These are phyloP conservation scores for Trachurus trachurus DNA, from an alignment of 2,797 vertebrate species.

Conservation along the genomic window DNA sequence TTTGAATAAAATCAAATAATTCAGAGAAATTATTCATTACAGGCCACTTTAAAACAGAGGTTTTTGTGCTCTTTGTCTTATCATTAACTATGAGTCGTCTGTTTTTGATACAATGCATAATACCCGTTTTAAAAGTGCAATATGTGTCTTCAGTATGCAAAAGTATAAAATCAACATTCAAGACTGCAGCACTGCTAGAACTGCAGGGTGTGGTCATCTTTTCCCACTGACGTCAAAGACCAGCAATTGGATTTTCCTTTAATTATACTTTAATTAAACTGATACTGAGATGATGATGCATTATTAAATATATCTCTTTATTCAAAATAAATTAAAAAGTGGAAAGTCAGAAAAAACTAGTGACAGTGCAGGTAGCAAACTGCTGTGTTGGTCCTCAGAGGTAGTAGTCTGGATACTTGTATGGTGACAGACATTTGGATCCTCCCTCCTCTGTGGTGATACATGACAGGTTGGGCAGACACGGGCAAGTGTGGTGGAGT, in stretches of 20 bases:
- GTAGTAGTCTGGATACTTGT: constrained; percentile 85
- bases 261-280: constrained; percentile 16
- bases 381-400: constrained; percentile 72
- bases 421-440: constrained; percentile 88
- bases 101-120: neutral
- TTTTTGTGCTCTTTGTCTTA: neutral
- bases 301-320: constrained; percentile 61
- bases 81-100: neutral
- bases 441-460: constrained; percentile 80
- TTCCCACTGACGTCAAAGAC: neutral
- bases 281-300: constrained; percentile 13
- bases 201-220: neutral
- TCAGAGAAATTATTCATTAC: neutral
- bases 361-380: constrained; percentile 19
- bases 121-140: neutral
- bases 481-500: constrained; percentile 93
- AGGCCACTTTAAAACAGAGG: neutral
- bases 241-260: neutral
- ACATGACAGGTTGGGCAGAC: constrained; percentile 90
- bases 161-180: neutral
- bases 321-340: constrained; percentile 52
- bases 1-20: neutral
- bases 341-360: constrained; percentile 23
- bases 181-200: neutral
- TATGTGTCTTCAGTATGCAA: neutral